These are phyloP conservation scores for Eulemur mongoz DNA, from an alignment of 2,797 vertebrate genomes.

Conservation along the genomic window DNA sequence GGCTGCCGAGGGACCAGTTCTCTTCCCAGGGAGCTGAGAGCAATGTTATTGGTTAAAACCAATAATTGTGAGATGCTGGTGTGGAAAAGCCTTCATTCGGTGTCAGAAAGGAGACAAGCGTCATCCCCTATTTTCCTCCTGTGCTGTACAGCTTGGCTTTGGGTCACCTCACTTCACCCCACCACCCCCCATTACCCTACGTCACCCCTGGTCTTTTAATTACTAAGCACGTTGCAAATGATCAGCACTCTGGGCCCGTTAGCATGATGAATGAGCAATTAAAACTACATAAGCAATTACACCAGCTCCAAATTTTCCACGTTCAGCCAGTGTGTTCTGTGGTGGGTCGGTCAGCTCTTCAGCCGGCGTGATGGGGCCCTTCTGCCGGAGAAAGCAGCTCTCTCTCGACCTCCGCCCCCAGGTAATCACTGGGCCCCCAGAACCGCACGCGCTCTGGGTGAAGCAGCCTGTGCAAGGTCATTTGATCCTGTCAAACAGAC, in stretches of 20 bases:
- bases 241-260: constrained; percentile 74
- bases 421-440: background rate
- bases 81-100: background rate
- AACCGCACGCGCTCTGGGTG: background rate
- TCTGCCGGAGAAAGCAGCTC: background rate
- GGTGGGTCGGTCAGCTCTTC: constrained; percentile 16
- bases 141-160: background rate
- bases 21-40: background rate
- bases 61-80: background rate
- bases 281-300: constrained; percentile 75
- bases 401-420: background rate
- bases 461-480: background rate
- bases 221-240: constrained; percentile 63
- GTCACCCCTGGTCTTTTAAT: constrained; percentile 74
- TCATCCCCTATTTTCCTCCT: background rate
- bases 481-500: background rate
- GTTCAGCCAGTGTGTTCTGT: background rate
- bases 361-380: background rate
- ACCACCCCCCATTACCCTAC: constrained; percentile 50
- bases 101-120: background rate
- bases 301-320: constrained; percentile 54
- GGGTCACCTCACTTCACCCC: constrained; percentile 64
- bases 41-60: background rate
- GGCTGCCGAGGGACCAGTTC: background rate
- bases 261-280: constrained; percentile 78